phyloP scores from a whole-genome alignment of 2,113 vertebrate genomes.

The Hippolais icterina region DNA sequence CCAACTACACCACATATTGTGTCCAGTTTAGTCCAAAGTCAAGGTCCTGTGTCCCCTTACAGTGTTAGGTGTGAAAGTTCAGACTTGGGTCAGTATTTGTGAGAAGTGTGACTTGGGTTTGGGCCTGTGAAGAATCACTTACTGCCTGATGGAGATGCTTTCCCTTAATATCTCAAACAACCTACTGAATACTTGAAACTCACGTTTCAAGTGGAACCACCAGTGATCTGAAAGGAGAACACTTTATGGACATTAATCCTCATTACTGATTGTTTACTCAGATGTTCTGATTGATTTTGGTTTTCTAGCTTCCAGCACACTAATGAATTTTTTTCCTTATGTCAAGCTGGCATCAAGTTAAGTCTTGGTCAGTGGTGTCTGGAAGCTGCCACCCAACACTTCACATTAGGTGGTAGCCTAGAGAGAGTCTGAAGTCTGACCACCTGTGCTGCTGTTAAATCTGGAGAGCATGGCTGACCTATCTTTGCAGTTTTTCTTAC shows the following conservation, averaged over 20 bases:
- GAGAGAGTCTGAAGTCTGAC: background rate
- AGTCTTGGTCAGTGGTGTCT: background rate
- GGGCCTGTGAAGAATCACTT: background rate
- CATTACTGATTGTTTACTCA: background rate
- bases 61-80: fast-evolving
- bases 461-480: background rate
- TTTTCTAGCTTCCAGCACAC: background rate
- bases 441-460: background rate
- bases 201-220: background rate
- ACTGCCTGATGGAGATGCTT: background rate
- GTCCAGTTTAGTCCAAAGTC: background rate
- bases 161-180: background rate
- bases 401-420: background rate
- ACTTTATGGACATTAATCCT: background rate
- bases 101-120: background rate
- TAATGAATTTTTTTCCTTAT: background rate
- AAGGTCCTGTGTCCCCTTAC: background rate
- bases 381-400: background rate
- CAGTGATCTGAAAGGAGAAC: background rate
- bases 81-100: background rate
- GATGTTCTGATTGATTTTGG: background rate
- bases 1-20: fast-evolving
- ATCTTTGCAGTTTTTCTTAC: background rate
- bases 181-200: background rate
- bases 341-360: background rate